Percentiles rank a stretch among this genome's conserved stretches.
Evolutionary conservation across 2,113 vertebrate genomes (phyloP).

Genomic region (Gavialis gangeticus): DNA sequence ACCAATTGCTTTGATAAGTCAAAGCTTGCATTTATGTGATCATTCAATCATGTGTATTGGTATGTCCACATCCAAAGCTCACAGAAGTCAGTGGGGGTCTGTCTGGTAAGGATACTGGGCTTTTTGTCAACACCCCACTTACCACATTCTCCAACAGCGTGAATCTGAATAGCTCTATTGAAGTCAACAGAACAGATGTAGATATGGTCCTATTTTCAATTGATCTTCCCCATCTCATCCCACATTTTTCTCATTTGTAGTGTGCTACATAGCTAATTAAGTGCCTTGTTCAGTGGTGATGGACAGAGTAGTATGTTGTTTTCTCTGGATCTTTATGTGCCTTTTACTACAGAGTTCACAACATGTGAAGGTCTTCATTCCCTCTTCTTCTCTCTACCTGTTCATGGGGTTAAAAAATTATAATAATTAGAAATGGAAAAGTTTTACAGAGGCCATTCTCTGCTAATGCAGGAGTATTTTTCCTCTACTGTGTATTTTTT

Average conservation of each 20-base stretch:
- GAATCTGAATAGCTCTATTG: not conserved
- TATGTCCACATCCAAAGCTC: not conserved
- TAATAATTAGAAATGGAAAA: not conserved
- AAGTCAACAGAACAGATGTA: not conserved
- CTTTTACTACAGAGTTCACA: not conserved
- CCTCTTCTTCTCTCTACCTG: not conserved
- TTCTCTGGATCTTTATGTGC: not conserved
- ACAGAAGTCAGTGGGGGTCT: not conserved
- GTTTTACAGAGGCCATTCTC: not conserved
- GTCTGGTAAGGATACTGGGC: not conserved
- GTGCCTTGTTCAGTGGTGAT: not conserved
- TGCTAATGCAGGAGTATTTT: not conserved
- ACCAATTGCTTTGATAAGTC: not conserved
- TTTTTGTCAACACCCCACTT: not conserved
- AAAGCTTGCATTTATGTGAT: not conserved
- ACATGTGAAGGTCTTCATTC: not conserved
- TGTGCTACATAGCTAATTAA: not conserved
- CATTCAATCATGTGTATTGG: rapidly evolving
- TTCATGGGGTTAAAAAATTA: not conserved
- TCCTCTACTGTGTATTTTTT: not conserved
- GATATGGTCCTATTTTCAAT: not conserved
- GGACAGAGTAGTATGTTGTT: not conserved
- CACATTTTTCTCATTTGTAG: too few species aligned
- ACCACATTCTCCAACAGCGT: not conserved
- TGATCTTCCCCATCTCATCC: not conserved